Evolutionary conservation across 1,140 invertebrate species (phyloP).

Genomic region (Nephila pilipes): DNA sequence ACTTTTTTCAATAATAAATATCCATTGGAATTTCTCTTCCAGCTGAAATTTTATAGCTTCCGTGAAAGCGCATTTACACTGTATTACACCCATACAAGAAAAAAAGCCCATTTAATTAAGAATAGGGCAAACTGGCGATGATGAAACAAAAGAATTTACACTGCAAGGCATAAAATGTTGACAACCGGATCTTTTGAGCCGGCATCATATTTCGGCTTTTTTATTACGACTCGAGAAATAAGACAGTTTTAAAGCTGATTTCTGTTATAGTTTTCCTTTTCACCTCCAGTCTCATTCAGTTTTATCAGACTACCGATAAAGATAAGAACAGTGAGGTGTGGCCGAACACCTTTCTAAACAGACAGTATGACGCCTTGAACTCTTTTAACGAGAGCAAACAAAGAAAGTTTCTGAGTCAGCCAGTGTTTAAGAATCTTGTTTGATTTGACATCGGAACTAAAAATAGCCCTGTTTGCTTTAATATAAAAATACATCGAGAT

Average conservation of each 20-base stretch:
- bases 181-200: background rate
- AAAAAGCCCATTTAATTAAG: background rate
- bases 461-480: background rate
- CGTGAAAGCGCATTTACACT: background rate
- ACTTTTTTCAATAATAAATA: background rate
- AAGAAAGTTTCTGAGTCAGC: background rate
- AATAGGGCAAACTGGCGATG: background rate
- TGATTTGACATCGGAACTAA: background rate
- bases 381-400: background rate
- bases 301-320: background rate
- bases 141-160: background rate
- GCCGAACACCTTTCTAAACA: background rate
- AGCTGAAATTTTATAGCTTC: background rate
- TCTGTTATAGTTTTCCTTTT: background rate
- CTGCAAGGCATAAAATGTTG: background rate
- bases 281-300: background rate
- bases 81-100: background rate
- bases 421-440: background rate
- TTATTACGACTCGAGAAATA: background rate
- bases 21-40: background rate
- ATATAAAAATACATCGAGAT: background rate
- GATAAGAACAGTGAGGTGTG: constrained; percentile 31
- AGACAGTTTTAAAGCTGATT: background rate
- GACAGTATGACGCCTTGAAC: background rate
- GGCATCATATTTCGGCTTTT: background rate